Base-by-base conservation (phyloP, 2,888 invertebrate species). In the Mesochorus sp. region DNA sequence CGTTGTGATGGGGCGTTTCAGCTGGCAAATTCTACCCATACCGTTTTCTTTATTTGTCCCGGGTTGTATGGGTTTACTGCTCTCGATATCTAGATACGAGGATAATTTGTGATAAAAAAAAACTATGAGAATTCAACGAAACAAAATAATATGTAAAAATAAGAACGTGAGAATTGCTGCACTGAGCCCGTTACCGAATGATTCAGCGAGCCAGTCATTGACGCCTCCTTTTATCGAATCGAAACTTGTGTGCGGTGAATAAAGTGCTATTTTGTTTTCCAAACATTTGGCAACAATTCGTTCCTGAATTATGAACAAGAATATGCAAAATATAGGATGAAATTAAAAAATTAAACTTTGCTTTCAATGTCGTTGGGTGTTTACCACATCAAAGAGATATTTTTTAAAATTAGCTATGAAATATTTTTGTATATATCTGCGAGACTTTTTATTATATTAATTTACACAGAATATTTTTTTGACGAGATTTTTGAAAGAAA, bases 191-290 rank as follows among this genome's bases (percentile, higher is more conserved):
- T n/a, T 70, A 83, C 88, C 84, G 66, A 97, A 95, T 42, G 95
- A 94, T 53, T 93, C 93, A 2, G 95, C 94, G n/a, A 99, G 92
- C 98, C 98, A 98, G 90, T 98, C 98, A 88, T 97, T 98, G 0
- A 98, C 96, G 0, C 98, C 98, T 4, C 95, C 96, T 73, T 92
- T 90, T 3, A 96, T 93, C 37, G 95, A 93, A 91, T 99, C 99
- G 94, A 97, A 97, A 49, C 95, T 94, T 0, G 98, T 98, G 88
- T 99, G 99, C 0, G 99, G 98, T 0, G 98, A 98, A 90, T 96
- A 99, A 2, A 99, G 92, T 0, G 97, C 96, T 81, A 99, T 97
- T 74, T 95, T 94, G 78, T 96, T 95, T 87, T 96, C 95, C 66
- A 98, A 91, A 86, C 98, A 96, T 82, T 94, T 93, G 0, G 96